These are phyloP conservation scores for Pachymerium ferrugineum DNA, from an alignment of 2,888 invertebrate genomes.

Conservation along the genomic window DNA sequence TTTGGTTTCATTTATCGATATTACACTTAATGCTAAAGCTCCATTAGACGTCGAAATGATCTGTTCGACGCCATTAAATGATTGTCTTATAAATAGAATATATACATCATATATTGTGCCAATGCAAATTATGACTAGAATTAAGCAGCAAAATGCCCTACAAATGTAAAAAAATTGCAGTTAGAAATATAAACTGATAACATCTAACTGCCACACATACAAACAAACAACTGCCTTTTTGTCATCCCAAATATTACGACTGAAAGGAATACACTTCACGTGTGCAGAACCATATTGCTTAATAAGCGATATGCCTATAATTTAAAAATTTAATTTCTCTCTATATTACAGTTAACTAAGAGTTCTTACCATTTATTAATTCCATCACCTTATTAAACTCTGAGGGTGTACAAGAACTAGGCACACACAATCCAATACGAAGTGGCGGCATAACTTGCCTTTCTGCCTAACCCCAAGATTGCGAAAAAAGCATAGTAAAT, in stretches of 20 bases:
- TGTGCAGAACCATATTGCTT: neutral
- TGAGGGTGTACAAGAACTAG: neutral
- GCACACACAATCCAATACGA: neutral
- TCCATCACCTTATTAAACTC: neutral
- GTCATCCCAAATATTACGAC: neutral
- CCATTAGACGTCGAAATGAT: too few species aligned
- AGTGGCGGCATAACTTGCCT: neutral
- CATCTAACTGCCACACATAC: too few species aligned
- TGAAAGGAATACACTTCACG: neutral
- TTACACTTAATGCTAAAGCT: neutral
- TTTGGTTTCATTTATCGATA: neutral
- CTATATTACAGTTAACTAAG: neutral
- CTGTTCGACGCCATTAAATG: too few species aligned
- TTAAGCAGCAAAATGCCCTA: neutral
- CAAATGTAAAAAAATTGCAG: neutral
- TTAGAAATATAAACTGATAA: neutral
- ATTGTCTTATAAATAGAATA: too few species aligned
- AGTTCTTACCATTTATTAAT: neutral
- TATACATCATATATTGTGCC: neutral
- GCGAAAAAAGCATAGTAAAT: neutral
- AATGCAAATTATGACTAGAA: neutral
- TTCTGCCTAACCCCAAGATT: neutral
- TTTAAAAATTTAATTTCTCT: neutral
- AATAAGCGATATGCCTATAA: neutral
- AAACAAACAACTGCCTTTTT: neutral